These are phyloP conservation scores for Athripsodes cinereus DNA, from an alignment of 2,888 invertebrate genomes.

Conservation along the genomic window DNA sequence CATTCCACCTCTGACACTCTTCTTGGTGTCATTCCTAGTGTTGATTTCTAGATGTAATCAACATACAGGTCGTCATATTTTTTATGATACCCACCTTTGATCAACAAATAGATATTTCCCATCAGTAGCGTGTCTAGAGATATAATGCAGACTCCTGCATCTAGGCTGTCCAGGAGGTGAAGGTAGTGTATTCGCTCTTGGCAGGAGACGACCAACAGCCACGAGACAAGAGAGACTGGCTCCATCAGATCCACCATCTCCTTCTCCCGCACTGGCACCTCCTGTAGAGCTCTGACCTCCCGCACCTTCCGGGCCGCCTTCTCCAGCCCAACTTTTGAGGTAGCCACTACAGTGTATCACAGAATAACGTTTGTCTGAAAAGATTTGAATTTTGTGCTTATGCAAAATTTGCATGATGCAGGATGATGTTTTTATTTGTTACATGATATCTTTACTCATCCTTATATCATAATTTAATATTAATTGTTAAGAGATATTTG, in stretches of 20 bases:
- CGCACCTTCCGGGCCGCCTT: constrained; percentile 50
- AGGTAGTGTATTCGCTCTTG: constrained; percentile 47
- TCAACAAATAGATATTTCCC: constrained; percentile 91
- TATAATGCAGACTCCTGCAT: constrained; percentile 64
- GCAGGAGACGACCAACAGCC: constrained; percentile 73
- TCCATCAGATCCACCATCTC: constrained; percentile 62
- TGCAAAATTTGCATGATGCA: too few species aligned
- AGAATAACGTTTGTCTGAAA: constrained; percentile 72
- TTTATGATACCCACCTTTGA: constrained; percentile 75
- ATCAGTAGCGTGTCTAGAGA: constrained; percentile 80
- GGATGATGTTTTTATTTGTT: too few species aligned
- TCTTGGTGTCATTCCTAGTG: too few species aligned
- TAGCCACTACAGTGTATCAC: constrained; percentile 92
- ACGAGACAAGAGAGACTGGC: constrained; percentile 78
- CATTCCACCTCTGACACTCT: too few species aligned
- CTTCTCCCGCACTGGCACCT: constrained; percentile 43
- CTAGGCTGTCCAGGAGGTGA: constrained; percentile 40
- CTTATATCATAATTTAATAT: too few species aligned
- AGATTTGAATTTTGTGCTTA: too few species aligned
- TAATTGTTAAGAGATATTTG: too few species aligned
- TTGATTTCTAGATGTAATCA: too few species aligned
- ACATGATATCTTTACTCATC: too few species aligned
- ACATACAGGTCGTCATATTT: too few species aligned
- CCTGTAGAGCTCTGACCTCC: constrained; percentile 52
- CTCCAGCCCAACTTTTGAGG: constrained; percentile 84